Percentiles rank a stretch among this genome's conserved stretches.
Conservation (phyloP, 2,797 vertebrate genomes). For the Micromesistius poutassou region DNA sequence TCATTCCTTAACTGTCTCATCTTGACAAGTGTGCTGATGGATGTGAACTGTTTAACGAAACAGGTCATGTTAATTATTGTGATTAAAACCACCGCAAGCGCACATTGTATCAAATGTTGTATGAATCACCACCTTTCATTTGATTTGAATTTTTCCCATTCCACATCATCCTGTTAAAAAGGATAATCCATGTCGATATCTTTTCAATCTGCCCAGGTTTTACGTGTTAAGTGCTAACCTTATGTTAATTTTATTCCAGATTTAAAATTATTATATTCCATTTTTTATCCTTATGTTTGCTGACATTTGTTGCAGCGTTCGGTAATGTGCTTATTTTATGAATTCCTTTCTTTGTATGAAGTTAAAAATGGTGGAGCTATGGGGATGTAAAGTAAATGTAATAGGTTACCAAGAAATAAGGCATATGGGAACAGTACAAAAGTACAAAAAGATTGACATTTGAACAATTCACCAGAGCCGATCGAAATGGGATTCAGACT, state of each 20-base stretch:
- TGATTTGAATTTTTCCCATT: background rate
- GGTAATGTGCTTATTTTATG: background rate
- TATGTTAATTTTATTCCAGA: background rate
- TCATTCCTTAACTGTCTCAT: background rate
- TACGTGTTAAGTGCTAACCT: background rate
- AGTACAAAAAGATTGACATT: background rate
- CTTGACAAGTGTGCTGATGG: background rate
- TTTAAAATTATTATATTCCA: background rate
- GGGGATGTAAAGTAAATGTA: background rate
- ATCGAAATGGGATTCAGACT: background rate
- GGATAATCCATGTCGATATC: background rate
- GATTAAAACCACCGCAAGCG: constrained; percentile 3
- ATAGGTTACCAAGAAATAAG: background rate
- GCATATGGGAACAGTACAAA: background rate
- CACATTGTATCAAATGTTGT: background rate
- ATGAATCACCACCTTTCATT: background rate
- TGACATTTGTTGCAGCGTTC: background rate
- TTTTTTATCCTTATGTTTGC: background rate
- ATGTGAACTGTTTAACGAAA: constrained; percentile 5
- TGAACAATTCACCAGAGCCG: background rate
- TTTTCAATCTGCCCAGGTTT: background rate
- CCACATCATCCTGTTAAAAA: background rate
- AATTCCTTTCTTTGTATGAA: background rate
- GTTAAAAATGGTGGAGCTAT: background rate
- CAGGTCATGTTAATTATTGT: constrained; percentile 7